Conservation (phyloP, 2,888 invertebrate genomes). For the Alloplasta piceator region DNA sequence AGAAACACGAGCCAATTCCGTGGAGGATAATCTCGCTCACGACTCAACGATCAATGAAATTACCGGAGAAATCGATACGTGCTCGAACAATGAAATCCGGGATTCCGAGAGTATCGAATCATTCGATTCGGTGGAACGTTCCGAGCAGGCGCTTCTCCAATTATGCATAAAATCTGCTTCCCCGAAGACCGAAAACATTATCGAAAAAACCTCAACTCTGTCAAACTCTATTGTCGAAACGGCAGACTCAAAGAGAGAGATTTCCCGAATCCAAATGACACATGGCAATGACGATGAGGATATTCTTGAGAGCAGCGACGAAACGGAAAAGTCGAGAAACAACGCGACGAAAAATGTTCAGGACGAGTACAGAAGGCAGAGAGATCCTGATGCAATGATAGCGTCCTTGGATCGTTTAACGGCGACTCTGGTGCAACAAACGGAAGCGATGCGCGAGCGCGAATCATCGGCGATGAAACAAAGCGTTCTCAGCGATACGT, state of each 20-base stretch:
- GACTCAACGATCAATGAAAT: conserved; percentile 26
- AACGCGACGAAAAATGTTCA: conserved; percentile 66
- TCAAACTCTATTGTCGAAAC: neutral
- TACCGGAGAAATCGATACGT: conserved; percentile 5
- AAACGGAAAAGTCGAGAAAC: neutral
- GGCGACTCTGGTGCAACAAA: conserved; percentile 87
- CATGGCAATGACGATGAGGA: neutral
- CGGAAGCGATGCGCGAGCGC: conserved; percentile 86
- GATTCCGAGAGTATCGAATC: conserved; percentile 77
- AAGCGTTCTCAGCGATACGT: conserved; percentile 86
- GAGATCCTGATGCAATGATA: conserved; percentile 88
- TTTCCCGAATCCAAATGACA: neutral
- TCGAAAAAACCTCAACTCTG: conserved; percentile 12
- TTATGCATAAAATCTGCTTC: conserved; percentile 73
- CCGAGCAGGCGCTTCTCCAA: conserved; percentile 76
- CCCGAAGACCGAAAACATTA: conserved; percentile 60
- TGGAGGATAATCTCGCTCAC: conserved; percentile 57
- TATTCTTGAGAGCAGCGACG: neutral
- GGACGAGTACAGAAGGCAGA: conserved; percentile 83
- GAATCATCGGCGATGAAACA: conserved; percentile 81
- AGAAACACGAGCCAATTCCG: conserved; percentile 45
- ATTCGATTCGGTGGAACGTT: conserved; percentile 78
- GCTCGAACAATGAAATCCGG: conserved; percentile 41
- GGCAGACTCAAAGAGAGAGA: conserved; percentile 12
- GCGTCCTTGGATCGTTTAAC: conserved; percentile 88